Conservation (phyloP, 37 sponge, comb jelly and placozoan species). For the Theonella swinhoei region DNA sequence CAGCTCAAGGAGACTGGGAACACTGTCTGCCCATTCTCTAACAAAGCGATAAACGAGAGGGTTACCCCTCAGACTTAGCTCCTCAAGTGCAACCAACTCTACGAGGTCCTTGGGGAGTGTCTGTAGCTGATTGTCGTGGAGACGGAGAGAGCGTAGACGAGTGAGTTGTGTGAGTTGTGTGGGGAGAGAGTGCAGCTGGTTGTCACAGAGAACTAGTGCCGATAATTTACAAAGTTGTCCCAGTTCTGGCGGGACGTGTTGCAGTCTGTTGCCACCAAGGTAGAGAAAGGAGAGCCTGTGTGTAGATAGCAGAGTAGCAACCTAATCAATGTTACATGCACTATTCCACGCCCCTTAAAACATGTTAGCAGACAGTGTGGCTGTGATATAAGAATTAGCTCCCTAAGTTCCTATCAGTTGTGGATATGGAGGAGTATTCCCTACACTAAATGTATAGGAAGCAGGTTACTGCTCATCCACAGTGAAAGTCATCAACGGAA, state of each 20-base stretch:
- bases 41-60: slow-evolving; percentile 84
- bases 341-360: too few relatives aligned
- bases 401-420: too few relatives aligned
- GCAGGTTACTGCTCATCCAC: too few relatives aligned
- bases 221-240: slow-evolving; percentile 57
- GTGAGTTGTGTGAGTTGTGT: slow-evolving; percentile 54
- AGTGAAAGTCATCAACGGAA: too few relatives aligned
- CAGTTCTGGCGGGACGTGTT: slow-evolving; percentile 63
- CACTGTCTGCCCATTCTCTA: slow-evolving; percentile 57
- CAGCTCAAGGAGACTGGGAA: slow-evolving; percentile 78
- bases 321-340: too few relatives aligned
- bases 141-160: slow-evolving; percentile 65
- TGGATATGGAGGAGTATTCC: too few relatives aligned
- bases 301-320: neutral
- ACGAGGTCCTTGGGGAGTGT: slow-evolving; percentile 75
- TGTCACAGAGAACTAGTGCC: slow-evolving; percentile 70
- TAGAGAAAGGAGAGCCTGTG: slow-evolving; percentile 74
- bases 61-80: slow-evolving; percentile 85
- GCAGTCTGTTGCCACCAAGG: slow-evolving; percentile 84
- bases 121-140: slow-evolving; percentile 83
- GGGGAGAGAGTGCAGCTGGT: slow-evolving; percentile 67
- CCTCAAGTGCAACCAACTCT: slow-evolving; percentile 63
- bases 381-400: too few relatives aligned
- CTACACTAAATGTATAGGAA: too few relatives aligned
- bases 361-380: too few relatives aligned